Base-by-base conservation (phyloP, 2,888 invertebrate genomes). In the Drosophila robusta region DNA sequence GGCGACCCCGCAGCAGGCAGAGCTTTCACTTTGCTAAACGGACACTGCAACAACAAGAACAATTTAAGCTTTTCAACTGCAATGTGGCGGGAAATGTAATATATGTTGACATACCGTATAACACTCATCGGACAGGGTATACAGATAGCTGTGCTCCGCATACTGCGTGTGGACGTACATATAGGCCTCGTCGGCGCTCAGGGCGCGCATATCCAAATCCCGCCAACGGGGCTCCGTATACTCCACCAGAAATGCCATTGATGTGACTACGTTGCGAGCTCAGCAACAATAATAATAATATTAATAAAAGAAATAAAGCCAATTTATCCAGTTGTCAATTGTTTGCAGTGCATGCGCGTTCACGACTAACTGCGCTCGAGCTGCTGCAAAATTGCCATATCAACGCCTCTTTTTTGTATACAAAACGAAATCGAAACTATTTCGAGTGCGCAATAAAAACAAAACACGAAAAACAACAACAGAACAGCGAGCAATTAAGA, bases 121-220 rank as follows among this genome's bases (percentile, higher is more conserved):
- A 87, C 96, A 96, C 83, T 96, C 95, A 58, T 95, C 94, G 16
- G 95, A 95, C 0, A 96, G 94, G 22, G 93, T 93, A 87, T 96
- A 96, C 4, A 96, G 92, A 87, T 94, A 94, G 11, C 93, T 92
- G 24, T 32, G 90, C 6, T 90, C 55, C 72, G 78, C 76, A 51
- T 86, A 81, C n/a, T 75, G 78, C 14, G 90, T 92, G 14, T 86
- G 90, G 34, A 93, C 92, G 62, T 93, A 92, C 80, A 94, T 91
- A 81, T 95, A 96, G 0, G 96, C 96, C 91, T 96, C 93, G 86
- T 96, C 96, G 86, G 94, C 94, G 69, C 91, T 90, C 83, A 96
- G 89, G 9, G 93, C 90, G 0, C 93, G 93, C 92, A 95, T 92
- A 81, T 95, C 93, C 54, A 95, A 92, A 16, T 93, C 93, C 55